These are phyloP conservation scores for Gopherus evgoodei DNA, from an alignment of 2,113 vertebrate species.

Conservation along the genomic window DNA sequence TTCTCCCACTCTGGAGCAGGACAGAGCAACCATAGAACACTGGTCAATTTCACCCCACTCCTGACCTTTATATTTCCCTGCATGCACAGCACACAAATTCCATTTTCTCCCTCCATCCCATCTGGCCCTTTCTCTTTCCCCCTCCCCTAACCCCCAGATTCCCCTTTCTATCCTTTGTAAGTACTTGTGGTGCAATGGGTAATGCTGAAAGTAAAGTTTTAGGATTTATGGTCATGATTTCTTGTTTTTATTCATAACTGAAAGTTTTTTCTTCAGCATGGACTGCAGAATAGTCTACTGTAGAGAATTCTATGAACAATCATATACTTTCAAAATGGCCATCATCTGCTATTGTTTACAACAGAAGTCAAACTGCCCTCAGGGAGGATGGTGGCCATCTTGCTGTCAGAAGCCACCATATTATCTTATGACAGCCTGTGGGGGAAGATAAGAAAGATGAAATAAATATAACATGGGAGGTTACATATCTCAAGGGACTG, in stretches of 20 bases:
- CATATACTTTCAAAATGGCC: background rate
- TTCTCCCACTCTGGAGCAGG: background rate
- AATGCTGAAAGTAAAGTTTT: background rate
- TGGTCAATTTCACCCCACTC: background rate
- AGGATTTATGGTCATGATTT: background rate
- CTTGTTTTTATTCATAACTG: background rate
- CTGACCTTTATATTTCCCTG: background rate
- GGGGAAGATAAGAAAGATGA: background rate
- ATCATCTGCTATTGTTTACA: background rate
- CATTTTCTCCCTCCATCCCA: background rate
- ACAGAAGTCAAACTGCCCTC: background rate
- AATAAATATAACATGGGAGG: background rate
- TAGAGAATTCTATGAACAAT: background rate
- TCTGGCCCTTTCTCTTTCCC: background rate
- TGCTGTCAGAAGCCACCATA: background rate
- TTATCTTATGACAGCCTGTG: background rate
- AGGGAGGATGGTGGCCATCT: background rate
- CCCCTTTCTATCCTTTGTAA: background rate
- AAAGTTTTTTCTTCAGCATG: background rate
- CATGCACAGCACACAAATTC: background rate
- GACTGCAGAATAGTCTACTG: background rate
- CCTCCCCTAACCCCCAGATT: background rate
- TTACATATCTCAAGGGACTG: background rate
- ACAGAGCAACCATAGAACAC: background rate
- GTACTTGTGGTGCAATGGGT: background rate